Conservation (phyloP, 2,888 invertebrate genomes). For the Brachyptera risi region DNA sequence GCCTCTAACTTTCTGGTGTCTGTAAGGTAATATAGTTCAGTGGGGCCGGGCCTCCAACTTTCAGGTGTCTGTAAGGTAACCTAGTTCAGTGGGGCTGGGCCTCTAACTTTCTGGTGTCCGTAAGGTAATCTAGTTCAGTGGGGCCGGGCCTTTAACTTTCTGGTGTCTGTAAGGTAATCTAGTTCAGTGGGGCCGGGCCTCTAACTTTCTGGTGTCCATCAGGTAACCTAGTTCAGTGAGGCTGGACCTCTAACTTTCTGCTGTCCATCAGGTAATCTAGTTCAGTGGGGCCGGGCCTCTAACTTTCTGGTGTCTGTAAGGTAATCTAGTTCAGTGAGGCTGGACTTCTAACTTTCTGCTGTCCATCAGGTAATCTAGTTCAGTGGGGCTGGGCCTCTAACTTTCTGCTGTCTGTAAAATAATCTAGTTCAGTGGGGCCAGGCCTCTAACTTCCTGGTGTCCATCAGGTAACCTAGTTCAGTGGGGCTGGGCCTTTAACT, state of each 20-base stretch:
- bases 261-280: slow-evolving; percentile 57
- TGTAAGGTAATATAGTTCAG: slow-evolving; percentile 56
- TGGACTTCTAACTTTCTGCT: slow-evolving; percentile 59
- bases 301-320: slow-evolving; percentile 58
- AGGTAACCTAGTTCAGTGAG: slow-evolving; percentile 56
- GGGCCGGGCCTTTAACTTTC: slow-evolving; percentile 58
- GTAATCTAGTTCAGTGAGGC: slow-evolving; percentile 57
- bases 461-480: slow-evolving; percentile 56
- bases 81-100: slow-evolving; percentile 58
- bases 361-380: slow-evolving; percentile 57
- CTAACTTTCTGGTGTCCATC: slow-evolving; percentile 58
- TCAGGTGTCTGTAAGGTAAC: slow-evolving; percentile 55
- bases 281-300: slow-evolving; percentile 58
- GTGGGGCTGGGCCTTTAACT: slow-evolving; percentile 58
- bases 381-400: slow-evolving; percentile 58
- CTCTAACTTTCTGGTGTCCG: slow-evolving; percentile 58
- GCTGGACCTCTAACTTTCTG: slow-evolving; percentile 59
- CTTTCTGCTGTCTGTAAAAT: slow-evolving; percentile 58
- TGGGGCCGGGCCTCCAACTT: slow-evolving; percentile 59
- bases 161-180: slow-evolving; percentile 57
- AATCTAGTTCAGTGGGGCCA: slow-evolving; percentile 56
- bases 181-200: slow-evolving; percentile 58
- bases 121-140: slow-evolving; percentile 56
- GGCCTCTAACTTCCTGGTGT: slow-evolving; percentile 58
- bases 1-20: slow-evolving; percentile 60